phyloP scores from a whole-genome alignment of 2,797 vertebrate genomes.

The Graptemys geographica region DNA sequence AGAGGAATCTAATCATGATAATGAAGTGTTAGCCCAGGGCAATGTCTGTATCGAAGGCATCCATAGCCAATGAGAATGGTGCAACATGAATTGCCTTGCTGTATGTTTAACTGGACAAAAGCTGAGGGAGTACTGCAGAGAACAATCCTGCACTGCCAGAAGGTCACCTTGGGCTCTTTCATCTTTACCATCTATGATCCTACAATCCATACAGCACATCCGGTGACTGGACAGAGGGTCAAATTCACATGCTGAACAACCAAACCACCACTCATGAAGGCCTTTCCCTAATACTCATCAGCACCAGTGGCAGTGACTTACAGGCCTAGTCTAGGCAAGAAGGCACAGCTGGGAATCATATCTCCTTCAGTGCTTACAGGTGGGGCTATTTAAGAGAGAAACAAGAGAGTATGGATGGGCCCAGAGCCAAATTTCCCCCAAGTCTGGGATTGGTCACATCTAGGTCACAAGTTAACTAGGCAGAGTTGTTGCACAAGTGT shows the following conservation, averaged over 20 bases:
- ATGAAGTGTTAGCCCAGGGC: neutral
- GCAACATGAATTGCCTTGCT: neutral
- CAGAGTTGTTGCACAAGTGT: neutral
- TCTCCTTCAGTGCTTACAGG: neutral
- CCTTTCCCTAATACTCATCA: neutral
- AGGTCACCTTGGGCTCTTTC: neutral
- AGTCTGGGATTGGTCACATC: neutral
- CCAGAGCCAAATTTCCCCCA: accelerated
- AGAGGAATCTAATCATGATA: neutral
- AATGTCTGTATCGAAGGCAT: neutral
- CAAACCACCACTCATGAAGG: neutral
- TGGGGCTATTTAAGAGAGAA: neutral
- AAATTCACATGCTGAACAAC: neutral
- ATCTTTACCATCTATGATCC: neutral
- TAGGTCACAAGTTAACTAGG: neutral
- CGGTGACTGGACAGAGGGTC: neutral
- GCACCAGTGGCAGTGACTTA: neutral
- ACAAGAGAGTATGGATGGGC: neutral
- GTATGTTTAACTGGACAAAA: neutral
- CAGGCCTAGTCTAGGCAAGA: neutral
- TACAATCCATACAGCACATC: neutral
- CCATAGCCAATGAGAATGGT: neutral
- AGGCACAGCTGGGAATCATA: neutral
- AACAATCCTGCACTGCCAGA: neutral
- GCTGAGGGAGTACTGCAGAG: neutral